Evolutionary conservation across 2,888 invertebrate genomes (phyloP), one percentile per base, ranked within the genome.

Genomic region (Nymphalis urticae): DNA sequence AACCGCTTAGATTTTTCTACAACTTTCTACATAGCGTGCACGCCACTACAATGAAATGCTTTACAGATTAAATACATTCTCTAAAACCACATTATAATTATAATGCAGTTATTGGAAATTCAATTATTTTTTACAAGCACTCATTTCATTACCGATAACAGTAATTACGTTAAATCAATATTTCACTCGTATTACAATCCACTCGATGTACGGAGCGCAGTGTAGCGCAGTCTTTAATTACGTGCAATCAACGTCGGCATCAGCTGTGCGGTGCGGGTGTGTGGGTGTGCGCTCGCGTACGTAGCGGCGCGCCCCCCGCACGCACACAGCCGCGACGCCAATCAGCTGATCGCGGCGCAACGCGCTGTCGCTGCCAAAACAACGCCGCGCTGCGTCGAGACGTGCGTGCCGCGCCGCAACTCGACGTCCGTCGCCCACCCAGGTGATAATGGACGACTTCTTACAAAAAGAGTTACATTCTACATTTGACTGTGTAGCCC

Each of bases 321-420:
- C 72, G 74, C 75, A 74, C 77, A 75, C 81, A 68, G 74, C 50
- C 75, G 75, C 77, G 75, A 77, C 80, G 80, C 87, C 88, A 86
- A 88, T 89, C 90, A 90, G 91, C 91, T 90, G 91, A 89, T 89
- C 87, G 84, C 84, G 84, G 81, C 67, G 66, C 69, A 69, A 66
- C 69, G 47, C 69, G 76, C 73, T 71, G 73, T 69, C 75, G 73
- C 70, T 72, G 75, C 74, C 74, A 74, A 74, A 74, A 70, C 71
- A 72, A 70, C 70, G 42, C 50, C 60, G 54, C 72, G 53, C 60
- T 50, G 54, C 54, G 36, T 21, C 48, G 62, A 56, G 62, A 67
- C 66, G 59, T 66, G 66, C 51, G 61, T 66, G 60, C 53, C 51
- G 24, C 53, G 64, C 56, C n/a, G 58, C 27, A 56, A 32, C 69